Conservation (phyloP, 2,113 vertebrate species). For the Maccullochella peelii region DNA sequence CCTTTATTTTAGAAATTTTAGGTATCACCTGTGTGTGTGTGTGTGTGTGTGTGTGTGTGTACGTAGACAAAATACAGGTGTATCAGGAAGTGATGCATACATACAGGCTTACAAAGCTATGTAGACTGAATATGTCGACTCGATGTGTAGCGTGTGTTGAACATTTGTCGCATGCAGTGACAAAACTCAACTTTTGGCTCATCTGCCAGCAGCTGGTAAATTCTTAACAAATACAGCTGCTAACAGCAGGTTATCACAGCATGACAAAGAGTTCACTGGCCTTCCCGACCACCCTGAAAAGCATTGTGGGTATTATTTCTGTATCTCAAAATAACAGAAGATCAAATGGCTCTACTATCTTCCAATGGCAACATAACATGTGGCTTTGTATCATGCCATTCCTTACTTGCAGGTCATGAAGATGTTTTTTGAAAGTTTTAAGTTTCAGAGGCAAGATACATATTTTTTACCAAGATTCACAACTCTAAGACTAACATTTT, state of each 20-base stretch:
- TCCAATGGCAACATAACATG: not conserved
- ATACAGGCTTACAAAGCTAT: not conserved
- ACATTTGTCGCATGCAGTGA: not conserved
- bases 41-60: constrained; percentile 11
- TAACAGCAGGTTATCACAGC: constrained; percentile 2
- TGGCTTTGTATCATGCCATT: not conserved
- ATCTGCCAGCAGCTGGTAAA: not conserved
- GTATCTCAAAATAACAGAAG: not conserved
- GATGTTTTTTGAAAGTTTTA: too few species aligned
- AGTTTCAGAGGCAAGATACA: too few species aligned
- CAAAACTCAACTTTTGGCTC: constrained; percentile 2
- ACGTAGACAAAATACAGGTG: not conserved
- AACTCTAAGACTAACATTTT: too few species aligned
- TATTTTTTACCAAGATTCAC: too few species aligned
- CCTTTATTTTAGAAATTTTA: constrained; percentile 46
- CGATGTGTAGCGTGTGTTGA: not conserved
- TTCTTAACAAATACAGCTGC: constrained; percentile 18
- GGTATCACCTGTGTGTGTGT: constrained; percentile 17
- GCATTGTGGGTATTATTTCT: constrained; percentile 12
- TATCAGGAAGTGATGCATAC: not conserved
- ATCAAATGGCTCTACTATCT: not conserved
- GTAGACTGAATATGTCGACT: not conserved
- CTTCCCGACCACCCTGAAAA: not conserved
- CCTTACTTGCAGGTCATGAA: too few species aligned
- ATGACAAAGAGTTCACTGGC: not conserved